phyloP scores from a whole-genome alignment of 2,113 vertebrate genomes.

The Pedetes capensis region DNA sequence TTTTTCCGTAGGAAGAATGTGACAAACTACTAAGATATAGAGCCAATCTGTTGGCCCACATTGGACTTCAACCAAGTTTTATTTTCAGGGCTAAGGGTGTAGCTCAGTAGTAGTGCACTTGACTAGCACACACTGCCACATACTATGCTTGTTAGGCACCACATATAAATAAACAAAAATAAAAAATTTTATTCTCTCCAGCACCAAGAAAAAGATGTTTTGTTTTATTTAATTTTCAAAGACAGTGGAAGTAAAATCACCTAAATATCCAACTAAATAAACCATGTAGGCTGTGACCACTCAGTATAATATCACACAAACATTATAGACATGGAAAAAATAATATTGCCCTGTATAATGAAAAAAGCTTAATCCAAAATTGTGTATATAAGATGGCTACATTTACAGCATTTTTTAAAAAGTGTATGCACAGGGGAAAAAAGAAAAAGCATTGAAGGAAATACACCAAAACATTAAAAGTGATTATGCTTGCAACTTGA shows the following conservation, averaged over 20 bases:
- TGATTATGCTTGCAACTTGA: background rate
- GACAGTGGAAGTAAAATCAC: constrained; percentile 67
- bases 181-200: background rate
- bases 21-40: constrained; percentile 42
- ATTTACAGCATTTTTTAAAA: background rate
- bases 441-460: background rate
- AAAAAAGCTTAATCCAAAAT: background rate
- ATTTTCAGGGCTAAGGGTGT: background rate
- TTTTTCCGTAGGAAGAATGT: background rate
- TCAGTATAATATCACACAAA: background rate
- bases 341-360: background rate
- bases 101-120: background rate
- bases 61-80: constrained; percentile 43
- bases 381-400: background rate
- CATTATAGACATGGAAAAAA: background rate
- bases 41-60: constrained; percentile 44
- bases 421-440: background rate
- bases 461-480: constrained; percentile 33
- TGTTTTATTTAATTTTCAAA: constrained; percentile 20
- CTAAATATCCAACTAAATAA: constrained; percentile 12
- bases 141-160: too few species aligned
- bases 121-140: too few species aligned
- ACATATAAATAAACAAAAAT: background rate
- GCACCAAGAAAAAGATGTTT: background rate
- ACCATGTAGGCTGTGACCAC: background rate